A percentile compares a stretch with the other conserved stretches of the same genome.
phyloP scores from a whole-genome alignment of 2,113 vertebrate genomes.

The Xiphias gladius region DNA sequence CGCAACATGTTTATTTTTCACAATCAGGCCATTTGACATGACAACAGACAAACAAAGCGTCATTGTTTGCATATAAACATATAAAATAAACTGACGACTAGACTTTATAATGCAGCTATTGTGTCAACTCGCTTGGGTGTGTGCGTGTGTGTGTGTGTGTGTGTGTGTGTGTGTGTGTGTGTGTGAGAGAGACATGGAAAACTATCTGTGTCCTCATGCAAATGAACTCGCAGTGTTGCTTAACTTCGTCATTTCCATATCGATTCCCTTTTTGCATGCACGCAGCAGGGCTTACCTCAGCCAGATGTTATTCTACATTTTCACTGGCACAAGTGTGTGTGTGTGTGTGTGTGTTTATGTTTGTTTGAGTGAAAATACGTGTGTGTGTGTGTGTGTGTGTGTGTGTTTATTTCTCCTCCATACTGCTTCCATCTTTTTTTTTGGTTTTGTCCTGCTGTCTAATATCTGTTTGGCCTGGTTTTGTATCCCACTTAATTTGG shows the following conservation, averaged over 20 bases:
- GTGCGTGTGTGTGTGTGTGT: conserved; percentile 11
- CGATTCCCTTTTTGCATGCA: conserved; percentile 48
- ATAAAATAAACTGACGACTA: conserved; percentile 34
- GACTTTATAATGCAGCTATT: conserved; percentile 53
- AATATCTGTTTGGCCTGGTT: conserved; percentile 29
- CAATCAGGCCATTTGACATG: conserved; percentile 35
- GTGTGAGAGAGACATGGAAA: conserved; percentile 15
- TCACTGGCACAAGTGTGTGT: conserved; percentile 18
- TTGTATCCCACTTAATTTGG: conserved; percentile 17
- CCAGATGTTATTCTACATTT: conserved; percentile 66
- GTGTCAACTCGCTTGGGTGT: conserved; percentile 21
- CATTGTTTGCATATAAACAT: conserved; percentile 30
- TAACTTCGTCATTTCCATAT: conserved; percentile 54
- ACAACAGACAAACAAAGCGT: conserved; percentile 48
- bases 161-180: conserved; percentile 2
- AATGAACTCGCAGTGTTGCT: conserved; percentile 39
- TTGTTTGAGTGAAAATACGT: conserved; percentile 8
- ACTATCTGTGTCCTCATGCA: conserved; percentile 57
- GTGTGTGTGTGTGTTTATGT: conserved; percentile 1
- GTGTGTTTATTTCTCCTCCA: not conserved
- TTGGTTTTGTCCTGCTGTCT: conserved; percentile 35
- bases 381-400: conserved; percentile 3
- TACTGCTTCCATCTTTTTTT: conserved; percentile 36
- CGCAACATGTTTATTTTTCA: conserved; percentile 34
- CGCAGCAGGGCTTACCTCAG: conserved; percentile 6